A percentile compares a stretch with the other conserved stretches of the same genome.
Evolutionary conservation across 2,888 invertebrate genomes (phyloP).

Genomic region (Atethmia centrago): DNA sequence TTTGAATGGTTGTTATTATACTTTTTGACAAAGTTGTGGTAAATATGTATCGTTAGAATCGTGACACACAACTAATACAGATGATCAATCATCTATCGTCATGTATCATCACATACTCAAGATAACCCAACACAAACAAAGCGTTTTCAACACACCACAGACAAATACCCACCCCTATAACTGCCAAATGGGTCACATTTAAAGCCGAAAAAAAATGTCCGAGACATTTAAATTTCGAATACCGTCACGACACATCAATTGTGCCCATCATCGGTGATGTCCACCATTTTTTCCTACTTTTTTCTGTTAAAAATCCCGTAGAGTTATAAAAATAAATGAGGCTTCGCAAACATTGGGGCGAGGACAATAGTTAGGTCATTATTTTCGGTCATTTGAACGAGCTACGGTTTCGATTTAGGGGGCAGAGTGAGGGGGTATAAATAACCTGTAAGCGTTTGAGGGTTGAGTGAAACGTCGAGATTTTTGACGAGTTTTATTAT

Average conservation of each 20-base stretch:
- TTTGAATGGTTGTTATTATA: not conserved
- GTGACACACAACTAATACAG: not conserved
- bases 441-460: slow-evolving; percentile 82
- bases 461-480: slow-evolving; percentile 75
- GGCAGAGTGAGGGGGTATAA: slow-evolving; percentile 77
- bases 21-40: not conserved
- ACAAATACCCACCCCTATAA: slow-evolving; percentile 62
- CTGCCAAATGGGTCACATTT: slow-evolving; percentile 65
- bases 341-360: slow-evolving; percentile 85
- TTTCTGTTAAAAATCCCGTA: slow-evolving; percentile 85
- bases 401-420: slow-evolving; percentile 78
- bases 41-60: not conserved
- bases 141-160: slow-evolving; percentile 45
- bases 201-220: slow-evolving; percentile 68
- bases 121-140: slow-evolving; percentile 53
- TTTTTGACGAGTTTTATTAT: slow-evolving; percentile 68
- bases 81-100: slow-evolving; percentile 9
- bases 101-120: slow-evolving; percentile 25
- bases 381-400: slow-evolving; percentile 88
- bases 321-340: slow-evolving; percentile 88
- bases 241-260: slow-evolving; percentile 82
- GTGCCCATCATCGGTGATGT: slow-evolving; percentile 78
- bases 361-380: slow-evolving; percentile 90
- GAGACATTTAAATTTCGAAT: slow-evolving; percentile 76
- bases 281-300: slow-evolving; percentile 78